Percentiles rank a stretch among this genome's conserved stretches.
These are phyloP conservation scores for Hemiscyllium ocellatum DNA, from an alignment of 2,113 vertebrate genomes.

Conservation along the genomic window DNA sequence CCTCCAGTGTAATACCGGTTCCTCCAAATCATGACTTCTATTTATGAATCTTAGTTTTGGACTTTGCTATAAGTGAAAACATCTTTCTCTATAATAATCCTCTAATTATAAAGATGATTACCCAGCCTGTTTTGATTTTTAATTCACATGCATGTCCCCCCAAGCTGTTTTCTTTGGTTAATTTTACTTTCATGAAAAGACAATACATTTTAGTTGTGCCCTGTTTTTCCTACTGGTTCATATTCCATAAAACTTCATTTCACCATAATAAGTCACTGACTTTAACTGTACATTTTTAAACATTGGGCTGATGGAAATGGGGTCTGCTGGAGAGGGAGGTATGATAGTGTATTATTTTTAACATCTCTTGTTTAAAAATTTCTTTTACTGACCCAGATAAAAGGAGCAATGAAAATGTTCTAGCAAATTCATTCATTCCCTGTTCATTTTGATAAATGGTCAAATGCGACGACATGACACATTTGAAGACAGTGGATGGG, in stretches of 20 bases:
- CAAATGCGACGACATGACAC: not conserved
- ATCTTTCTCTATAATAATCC: not conserved
- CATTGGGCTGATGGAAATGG: not conserved
- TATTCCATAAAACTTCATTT: no score
- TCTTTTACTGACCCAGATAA: no score
- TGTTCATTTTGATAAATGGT: not conserved
- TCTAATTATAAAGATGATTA: not conserved
- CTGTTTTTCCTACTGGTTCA: not conserved
- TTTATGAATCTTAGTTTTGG: not conserved
- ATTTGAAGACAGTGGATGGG: no score
- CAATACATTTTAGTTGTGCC: not conserved
- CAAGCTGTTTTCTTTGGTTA: not conserved
- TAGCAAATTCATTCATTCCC: not conserved
- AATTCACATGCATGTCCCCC: not conserved
- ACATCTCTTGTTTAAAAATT: not conserved
- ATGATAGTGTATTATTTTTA: not conserved
- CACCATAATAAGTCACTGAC: not conserved
- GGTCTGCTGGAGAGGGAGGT: conserved; percentile 24
- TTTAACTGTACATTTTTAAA: not conserved
- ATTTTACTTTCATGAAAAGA: not conserved
- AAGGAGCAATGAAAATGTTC: not conserved
- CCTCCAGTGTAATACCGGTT: no score
- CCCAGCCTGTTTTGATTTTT: not conserved
- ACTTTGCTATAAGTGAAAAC: not conserved
- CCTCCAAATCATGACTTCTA: no score